A percentile compares a stretch with the other conserved stretches of the same genome.
These are phyloP conservation scores for Cremastinae sp. DNA, from an alignment of 2,888 invertebrate species.

Conservation along the genomic window DNA sequence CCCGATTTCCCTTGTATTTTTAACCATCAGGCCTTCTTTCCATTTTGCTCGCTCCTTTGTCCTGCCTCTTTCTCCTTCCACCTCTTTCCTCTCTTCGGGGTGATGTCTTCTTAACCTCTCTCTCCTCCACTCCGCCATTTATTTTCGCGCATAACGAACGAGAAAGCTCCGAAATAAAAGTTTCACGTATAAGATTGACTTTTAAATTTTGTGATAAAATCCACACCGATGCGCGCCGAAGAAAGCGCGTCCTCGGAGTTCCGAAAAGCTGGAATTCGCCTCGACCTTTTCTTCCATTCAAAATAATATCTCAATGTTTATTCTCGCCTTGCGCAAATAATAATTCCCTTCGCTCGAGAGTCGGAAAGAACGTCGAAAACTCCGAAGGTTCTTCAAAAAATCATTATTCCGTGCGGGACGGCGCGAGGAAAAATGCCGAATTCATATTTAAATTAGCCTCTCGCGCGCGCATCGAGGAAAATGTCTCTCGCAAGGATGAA, in stretches of 20 bases:
- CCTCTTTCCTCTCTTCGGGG: background rate
- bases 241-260: too few species aligned
- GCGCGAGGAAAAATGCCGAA: background rate
- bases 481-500: background rate
- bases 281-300: too few species aligned
- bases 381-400: background rate
- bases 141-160: background rate
- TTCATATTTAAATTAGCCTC: background rate
- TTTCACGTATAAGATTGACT: background rate
- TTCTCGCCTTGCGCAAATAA: background rate
- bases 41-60: background rate
- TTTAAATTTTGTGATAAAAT: background rate
- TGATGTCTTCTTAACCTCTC: background rate
- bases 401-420: background rate
- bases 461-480: too few species aligned
- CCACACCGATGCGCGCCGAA: too few species aligned
- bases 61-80: background rate
- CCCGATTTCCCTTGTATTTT: slow-evolving; percentile 18
- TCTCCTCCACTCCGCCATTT: background rate
- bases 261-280: too few species aligned
- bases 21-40: slow-evolving; percentile 4
- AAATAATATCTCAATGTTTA: too few species aligned
- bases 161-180: background rate
- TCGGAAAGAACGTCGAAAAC: background rate
- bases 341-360: background rate